These are phyloP conservation scores for Kryptopterus vitreolus DNA, from an alignment of 2,797 vertebrate species.

Conservation along the genomic window DNA sequence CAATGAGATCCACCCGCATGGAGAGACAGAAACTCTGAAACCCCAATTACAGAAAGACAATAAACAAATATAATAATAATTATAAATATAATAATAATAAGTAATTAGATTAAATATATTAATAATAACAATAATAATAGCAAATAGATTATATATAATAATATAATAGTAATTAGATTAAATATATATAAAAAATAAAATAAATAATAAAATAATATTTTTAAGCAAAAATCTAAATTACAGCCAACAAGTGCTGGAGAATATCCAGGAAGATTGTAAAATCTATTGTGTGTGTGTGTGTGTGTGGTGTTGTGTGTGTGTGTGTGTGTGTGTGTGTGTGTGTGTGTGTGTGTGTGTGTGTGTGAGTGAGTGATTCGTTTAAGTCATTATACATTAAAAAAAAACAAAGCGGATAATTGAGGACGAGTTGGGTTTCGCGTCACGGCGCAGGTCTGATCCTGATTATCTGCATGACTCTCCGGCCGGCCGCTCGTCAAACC, in stretches of 20 bases:
- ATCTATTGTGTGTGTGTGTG: too few species aligned
- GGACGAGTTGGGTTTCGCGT: neutral
- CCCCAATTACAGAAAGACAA: neutral
- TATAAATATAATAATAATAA: too few species aligned
- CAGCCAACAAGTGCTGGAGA: neutral
- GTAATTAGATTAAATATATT: too few species aligned
- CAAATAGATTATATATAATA: too few species aligned
- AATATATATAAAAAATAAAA: too few species aligned
- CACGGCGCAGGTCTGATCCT: constrained; percentile 2
- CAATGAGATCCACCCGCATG: constrained; percentile 2
- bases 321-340: too few species aligned
- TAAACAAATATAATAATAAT: neutral
- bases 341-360: too few species aligned
- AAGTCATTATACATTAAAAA: neutral
- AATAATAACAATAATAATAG: too few species aligned
- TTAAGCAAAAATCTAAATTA: neutral
- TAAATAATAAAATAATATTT: too few species aligned
- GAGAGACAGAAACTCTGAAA: neutral
- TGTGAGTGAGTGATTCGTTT: neutral
- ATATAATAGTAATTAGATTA: too few species aligned
- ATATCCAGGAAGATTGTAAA: neutral
- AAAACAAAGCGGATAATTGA: neutral
- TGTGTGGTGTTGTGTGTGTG: too few species aligned
- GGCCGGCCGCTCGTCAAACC: constrained; percentile 7
- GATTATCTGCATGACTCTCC: constrained; percentile 10